Evolutionary conservation across 1,140 invertebrate genomes (phyloP).

Genomic region (Microplitis mediator): DNA sequence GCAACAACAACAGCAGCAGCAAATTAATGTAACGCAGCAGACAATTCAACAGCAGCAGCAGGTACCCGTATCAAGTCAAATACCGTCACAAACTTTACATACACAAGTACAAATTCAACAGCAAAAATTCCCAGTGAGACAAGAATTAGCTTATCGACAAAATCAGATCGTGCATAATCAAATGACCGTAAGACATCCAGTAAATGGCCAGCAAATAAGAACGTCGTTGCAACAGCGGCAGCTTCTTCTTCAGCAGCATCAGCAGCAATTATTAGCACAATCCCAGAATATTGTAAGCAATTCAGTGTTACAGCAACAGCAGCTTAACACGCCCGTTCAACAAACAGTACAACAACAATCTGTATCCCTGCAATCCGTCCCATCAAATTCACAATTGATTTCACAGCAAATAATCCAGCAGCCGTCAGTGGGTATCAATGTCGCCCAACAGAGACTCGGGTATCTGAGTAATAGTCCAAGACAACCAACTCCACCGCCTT

Average conservation of each 20-base stretch:
- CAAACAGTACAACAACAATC: conserved; percentile 48
- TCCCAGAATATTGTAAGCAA: conserved; percentile 22
- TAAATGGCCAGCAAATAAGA: conserved; percentile 56
- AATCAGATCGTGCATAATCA: conserved; percentile 48
- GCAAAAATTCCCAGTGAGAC: conserved; percentile 56
- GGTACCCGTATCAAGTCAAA: conserved; percentile 26
- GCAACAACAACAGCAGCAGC: conserved; percentile 37
- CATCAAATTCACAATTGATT: conserved; percentile 22
- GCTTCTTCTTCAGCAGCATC: conserved; percentile 40
- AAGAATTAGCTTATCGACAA: conserved; percentile 52
- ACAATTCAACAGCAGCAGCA: conserved; percentile 22
- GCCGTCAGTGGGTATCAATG: conserved; percentile 41
- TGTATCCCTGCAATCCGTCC: conserved; percentile 40
- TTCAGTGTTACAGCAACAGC: conserved; percentile 35
- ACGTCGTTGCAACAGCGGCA: conserved; percentile 53
- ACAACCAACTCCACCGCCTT: conserved; percentile 27
- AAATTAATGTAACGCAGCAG: not conserved
- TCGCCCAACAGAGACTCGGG: conserved; percentile 55
- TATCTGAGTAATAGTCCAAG: conserved; percentile 54
- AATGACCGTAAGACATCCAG: conserved; percentile 47
- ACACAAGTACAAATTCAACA: conserved; percentile 59
- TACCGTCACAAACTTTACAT: conserved; percentile 36
- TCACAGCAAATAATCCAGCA: conserved; percentile 33
- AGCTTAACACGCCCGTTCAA: conserved; percentile 41
- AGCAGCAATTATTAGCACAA: conserved; percentile 35